Evolutionary conservation across 2,797 vertebrate genomes (phyloP).

Genomic region (Cheirogaleus major): DNA sequence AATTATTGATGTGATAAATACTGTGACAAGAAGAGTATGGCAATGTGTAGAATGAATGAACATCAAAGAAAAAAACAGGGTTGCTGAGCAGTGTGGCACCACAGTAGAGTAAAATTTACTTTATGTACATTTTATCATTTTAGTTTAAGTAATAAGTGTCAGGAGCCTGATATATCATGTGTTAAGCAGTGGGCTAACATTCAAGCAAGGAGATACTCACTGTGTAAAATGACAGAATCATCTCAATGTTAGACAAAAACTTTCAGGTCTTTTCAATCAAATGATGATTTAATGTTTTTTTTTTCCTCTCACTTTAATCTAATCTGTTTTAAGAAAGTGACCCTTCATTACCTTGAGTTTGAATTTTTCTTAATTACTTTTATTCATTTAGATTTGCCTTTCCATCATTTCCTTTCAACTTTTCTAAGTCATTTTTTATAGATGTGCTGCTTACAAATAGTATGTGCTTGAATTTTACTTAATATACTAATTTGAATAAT

Average conservation of each 20-base stretch:
- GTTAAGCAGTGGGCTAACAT: background rate
- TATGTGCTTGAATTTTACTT: background rate
- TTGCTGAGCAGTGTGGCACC: background rate
- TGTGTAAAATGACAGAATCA: background rate
- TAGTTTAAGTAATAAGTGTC: background rate
- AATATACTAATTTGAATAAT: background rate
- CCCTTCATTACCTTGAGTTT: background rate
- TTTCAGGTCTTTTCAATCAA: background rate
- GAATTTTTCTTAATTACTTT: background rate
- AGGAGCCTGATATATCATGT: background rate
- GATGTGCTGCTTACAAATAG: background rate
- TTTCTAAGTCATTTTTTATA: background rate
- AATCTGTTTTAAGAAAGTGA: background rate
- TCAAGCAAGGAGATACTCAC: background rate
- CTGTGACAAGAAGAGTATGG: background rate
- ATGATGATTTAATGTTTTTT: background rate
- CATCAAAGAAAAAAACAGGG: background rate
- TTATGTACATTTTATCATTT: background rate
- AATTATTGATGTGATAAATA: background rate
- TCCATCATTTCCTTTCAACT: background rate
- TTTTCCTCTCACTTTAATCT: background rate
- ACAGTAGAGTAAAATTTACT: background rate
- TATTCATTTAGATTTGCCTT: background rate
- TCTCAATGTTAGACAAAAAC: background rate
- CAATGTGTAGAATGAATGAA: background rate